Percentiles rank a stretch among this genome's conserved stretches.
Conservation (phyloP, 2,888 invertebrate genomes). For the Rhimphoctona megacephalus region DNA sequence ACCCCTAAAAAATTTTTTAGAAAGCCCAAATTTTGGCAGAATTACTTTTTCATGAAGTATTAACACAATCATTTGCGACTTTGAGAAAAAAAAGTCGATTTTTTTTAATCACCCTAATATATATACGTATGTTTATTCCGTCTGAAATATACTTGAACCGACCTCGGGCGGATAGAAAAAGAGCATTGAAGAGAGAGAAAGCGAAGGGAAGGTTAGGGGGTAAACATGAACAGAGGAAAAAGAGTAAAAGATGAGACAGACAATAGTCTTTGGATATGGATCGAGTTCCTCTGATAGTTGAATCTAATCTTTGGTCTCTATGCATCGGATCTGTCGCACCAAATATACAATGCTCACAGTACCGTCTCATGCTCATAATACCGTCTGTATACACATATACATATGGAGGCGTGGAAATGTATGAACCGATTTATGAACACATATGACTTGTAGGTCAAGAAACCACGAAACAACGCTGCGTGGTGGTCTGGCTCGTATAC, state of each 20-base stretch:
- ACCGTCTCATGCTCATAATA: no score
- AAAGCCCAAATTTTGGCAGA: no score
- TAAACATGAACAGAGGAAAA: neutral
- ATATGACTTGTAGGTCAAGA: constrained; percentile 49
- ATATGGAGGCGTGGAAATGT: neutral
- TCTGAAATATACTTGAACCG: constrained; percentile 41
- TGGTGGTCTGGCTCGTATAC: constrained; percentile 9
- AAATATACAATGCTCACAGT: constrained; percentile 12
- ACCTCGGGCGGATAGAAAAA: constrained; percentile 31
- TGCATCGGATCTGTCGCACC: constrained; percentile 16
- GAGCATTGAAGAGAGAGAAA: neutral
- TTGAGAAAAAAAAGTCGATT: no score
- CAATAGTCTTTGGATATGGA: constrained; percentile 31
- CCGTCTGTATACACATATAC: neutral
- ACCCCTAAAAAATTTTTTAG: no score
- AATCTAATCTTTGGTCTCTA: constrained; percentile 24
- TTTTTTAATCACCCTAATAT: no score
- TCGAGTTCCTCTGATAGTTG: constrained; percentile 38
- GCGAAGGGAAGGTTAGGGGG: neutral
- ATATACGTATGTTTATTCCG: constrained; percentile 4
- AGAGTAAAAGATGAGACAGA: neutral
- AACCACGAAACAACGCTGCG: constrained; percentile 20
- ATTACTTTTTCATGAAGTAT: no score
- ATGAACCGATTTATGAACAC: constrained; percentile 35
- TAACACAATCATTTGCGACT: no score